phyloP scores from a whole-genome alignment of 1,140 invertebrate genomes.

The Diabrotica virgifera region DNA sequence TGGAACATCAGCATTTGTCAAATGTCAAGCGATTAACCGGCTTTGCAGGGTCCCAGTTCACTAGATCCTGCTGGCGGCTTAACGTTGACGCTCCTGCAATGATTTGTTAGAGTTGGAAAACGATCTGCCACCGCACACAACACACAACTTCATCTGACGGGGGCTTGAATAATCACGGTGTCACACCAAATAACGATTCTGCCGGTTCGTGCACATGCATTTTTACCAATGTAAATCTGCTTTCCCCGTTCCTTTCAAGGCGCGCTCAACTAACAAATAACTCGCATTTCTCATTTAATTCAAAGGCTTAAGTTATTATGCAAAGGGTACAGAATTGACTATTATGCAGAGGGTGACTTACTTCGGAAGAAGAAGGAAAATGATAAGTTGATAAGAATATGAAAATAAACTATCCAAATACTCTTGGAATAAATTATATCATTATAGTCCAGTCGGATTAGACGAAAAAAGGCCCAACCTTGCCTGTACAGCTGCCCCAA shows the following conservation, averaged over 20 bases:
- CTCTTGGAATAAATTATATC: too few relatives aligned
- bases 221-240: conserved; percentile 26
- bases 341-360: too few relatives aligned
- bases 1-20: conserved; percentile 34
- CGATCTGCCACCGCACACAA: conserved; percentile 23
- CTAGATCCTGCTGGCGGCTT: conserved; percentile 31
- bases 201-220: conserved; percentile 28
- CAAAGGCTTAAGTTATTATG: conserved; percentile 5
- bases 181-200: conserved; percentile 26
- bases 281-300: conserved; percentile 7
- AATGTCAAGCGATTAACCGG: conserved; percentile 32
- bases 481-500: too few relatives aligned
- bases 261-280: background rate
- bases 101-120: conserved; percentile 36
- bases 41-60: conserved; percentile 25
- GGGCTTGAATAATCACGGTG: conserved; percentile 34
- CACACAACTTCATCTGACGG: conserved; percentile 21
- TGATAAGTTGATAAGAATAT: too few relatives aligned
- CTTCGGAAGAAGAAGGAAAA: too few relatives aligned
- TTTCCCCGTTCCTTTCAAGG: background rate
- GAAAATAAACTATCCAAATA: too few relatives aligned
- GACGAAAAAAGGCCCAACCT: too few relatives aligned
- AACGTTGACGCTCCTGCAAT: conserved; percentile 27
- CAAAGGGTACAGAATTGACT: too few relatives aligned
- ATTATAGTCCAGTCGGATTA: too few relatives aligned